Evolutionary conservation across 92 coral and sea anemone genomes (phyloP).

Genomic region (Actinostola sp.): DNA sequence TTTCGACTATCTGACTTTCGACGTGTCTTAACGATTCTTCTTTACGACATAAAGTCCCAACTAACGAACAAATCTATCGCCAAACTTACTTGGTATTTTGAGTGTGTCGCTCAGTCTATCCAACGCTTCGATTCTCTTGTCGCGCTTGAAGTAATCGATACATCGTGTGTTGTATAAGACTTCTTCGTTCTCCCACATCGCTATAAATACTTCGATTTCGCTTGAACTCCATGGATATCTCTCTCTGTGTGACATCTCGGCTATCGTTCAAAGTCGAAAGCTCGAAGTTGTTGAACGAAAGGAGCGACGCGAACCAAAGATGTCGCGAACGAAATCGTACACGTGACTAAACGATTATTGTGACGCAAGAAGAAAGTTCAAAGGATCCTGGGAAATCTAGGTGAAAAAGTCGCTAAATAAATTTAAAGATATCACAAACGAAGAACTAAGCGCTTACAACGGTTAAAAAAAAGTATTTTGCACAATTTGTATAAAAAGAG

Average conservation of each 20-base stretch:
- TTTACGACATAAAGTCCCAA: neutral
- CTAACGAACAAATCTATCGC: neutral
- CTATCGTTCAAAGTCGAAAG: constrained; percentile 3
- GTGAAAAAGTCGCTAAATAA: too few relatives aligned
- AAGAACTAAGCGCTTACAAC: too few relatives aligned
- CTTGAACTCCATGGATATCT: constrained; percentile 29
- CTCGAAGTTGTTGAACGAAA: neutral
- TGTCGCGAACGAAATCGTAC: constrained; percentile 30
- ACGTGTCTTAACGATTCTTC: neutral
- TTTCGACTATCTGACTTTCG: too few relatives aligned
- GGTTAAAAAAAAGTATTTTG: neutral
- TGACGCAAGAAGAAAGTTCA: neutral
- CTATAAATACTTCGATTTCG: constrained; percentile 29
- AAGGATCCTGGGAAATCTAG: constrained; percentile 6
- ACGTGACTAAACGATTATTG: constrained; percentile 27
- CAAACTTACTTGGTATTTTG: constrained; percentile 30
- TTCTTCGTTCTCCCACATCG: constrained; percentile 38
- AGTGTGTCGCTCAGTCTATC: constrained; percentile 34
- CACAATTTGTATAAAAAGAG: neutral
- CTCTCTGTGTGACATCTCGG: constrained; percentile 6
- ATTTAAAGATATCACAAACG: too few relatives aligned
- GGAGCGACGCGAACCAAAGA: constrained; percentile 4
- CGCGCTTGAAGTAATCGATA: constrained; percentile 42
- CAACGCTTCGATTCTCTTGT: constrained; percentile 36
- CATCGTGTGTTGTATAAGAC: constrained; percentile 35